Base-by-base conservation (phyloP, 2,888 invertebrate species). In the Drosophila mimetica region DNA sequence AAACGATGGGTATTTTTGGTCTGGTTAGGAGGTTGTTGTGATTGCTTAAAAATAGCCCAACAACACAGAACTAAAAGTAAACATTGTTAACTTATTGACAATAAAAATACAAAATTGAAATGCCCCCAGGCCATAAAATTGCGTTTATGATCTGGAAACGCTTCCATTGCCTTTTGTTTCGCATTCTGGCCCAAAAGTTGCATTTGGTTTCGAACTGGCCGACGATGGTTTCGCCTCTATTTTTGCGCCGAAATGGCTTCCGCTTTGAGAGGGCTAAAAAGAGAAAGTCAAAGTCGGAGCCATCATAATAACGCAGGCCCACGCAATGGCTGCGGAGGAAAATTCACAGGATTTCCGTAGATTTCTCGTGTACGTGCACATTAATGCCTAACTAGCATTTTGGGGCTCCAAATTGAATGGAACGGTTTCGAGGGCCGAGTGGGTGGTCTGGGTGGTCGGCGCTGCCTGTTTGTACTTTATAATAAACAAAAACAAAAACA, bases 11-110 rank as follows among this genome's bases (percentile, higher is more conserved):
- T 71, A 37, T 60, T 53, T 54, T 58, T 53, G 52, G 39, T 64
- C 28, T 36, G 28, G 16, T 11, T 46, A 59, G 22, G 52, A 25
- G 54, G 48, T 44, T 76, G 48, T 30, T 39, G 65, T 66, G 74
- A 71, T 82, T 76, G 72, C 55, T 82, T 69, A 82, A 79, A 88
- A 79, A 86, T 86, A 84, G 79, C 48, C 52, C 18, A 57, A 37
- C 55, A 67, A 75, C 60, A 69, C 61, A 64, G 18, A 77, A 54
- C 70, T 41, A 32, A 77, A 77, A 71, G 86, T 84, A 84, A 86
- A 84, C 88, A 84, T 77, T 86, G 86, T 83, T 85, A 79, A 74
- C 77, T 77, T 81, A 77, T 73, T 81, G 86, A 71, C 74, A 67
- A 85, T 85, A 87, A 84, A 83, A 85, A 86, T 63, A 79, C 75